Base-by-base conservation (phyloP, 2,888 invertebrate genomes). In the Nemoura dubitans region DNA sequence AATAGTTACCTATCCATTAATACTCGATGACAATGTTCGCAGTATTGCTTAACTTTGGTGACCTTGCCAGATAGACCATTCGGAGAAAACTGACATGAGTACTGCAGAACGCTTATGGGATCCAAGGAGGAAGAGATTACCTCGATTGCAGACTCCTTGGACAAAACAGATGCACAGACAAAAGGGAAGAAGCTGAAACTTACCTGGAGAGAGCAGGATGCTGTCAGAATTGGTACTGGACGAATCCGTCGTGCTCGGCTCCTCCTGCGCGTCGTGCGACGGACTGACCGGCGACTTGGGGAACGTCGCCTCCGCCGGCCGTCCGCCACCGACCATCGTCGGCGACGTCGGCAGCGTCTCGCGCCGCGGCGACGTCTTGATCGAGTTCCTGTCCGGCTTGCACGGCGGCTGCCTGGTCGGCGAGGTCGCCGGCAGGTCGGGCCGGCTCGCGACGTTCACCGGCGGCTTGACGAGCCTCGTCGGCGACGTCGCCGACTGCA, bases 401-500 rank as follows among this genome's bases (percentile, higher is more conserved):
- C 25, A 27, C n/a, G 76, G 85, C 30, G 26, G 43, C 6, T 16
- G 84, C 29, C 16, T 0, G 3, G 76, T 16, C 16, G 83, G 42
- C 25, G 36, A 26, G 2, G n/a, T 42, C n/a, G 28, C 6, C 29
- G 2, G 36, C 30, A 42, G 36, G 36, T 16, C 36, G 2, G 36
- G 30, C 42, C 28, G 81, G 27, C 7, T 26, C 29, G 82, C 36
- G 30, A 0, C n/a, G 21, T 10, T 82, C 25, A 7, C 90, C 90
- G 0, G 91, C 26, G 78, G 78, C 27, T 10, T 7, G 28, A 27
- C 36, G 88, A 87, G 43, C 90, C 89, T 83, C 59, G 59, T 59
- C 59, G 7, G 82, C 25, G 29, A 16, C 90, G 86, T 81, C 86
- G 86, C n/a, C 77, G 87, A 80, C 84, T 87, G 83, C 83, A 86